Percentiles rank a stretch among this genome's conserved stretches.
These are phyloP conservation scores for Pseudococcus jackbeardsleyi DNA, from an alignment of 2,888 invertebrate species.

Conservation along the genomic window DNA sequence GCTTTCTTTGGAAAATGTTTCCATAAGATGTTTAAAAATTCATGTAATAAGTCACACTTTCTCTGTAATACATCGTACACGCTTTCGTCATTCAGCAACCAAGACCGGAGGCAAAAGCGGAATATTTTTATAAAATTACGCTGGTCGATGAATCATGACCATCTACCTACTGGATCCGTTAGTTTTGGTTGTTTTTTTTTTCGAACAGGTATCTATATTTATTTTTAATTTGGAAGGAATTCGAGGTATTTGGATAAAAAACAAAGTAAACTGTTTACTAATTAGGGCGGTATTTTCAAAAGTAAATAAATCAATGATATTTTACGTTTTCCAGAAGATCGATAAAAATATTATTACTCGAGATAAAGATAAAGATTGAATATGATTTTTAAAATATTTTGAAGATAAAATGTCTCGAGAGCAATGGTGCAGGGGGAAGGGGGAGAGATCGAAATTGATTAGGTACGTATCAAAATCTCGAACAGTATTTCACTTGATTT, in stretches of 20 bases:
- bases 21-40: conserved; percentile 9
- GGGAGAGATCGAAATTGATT: no score
- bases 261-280: neutral
- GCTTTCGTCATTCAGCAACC: conserved; percentile 26
- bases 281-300: neutral
- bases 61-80: conserved; percentile 7
- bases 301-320: neutral
- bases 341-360: neutral
- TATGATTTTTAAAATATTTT: no score
- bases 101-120: conserved; percentile 9
- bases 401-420: no score
- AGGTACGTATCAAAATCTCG: no score
- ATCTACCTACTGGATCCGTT: neutral
- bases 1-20: conserved; percentile 21
- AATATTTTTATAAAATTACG: conserved; percentile 12
- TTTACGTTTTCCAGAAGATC: neutral
- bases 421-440: no score
- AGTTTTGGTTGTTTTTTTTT: neutral
- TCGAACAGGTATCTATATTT: neutral
- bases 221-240: neutral
- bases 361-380: no score
- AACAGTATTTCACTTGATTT: no score
- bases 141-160: conserved; percentile 4
- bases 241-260: neutral
- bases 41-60: conserved; percentile 42